Evolutionary conservation across 2,888 invertebrate genomes (phyloP).

Genomic region (Tetrapedia diversipes): DNA sequence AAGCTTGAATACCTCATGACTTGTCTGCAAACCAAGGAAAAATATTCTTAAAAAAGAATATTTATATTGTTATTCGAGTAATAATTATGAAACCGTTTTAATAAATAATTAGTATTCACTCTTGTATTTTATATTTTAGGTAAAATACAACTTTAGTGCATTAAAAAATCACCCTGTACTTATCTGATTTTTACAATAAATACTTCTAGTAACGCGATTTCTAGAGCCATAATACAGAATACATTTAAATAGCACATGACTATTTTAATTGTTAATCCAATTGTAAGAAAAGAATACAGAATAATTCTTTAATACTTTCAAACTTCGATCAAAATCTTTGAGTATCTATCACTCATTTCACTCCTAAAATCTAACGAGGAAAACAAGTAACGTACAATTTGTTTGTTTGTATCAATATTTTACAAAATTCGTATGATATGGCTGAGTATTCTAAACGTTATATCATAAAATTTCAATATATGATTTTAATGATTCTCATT

Average conservation of each 20-base stretch:
- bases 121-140: neutral
- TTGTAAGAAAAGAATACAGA: neutral
- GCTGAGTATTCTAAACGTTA: constrained; percentile 19
- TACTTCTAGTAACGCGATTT: constrained; percentile 19
- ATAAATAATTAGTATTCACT: constrained; percentile 38
- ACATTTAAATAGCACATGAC: neutral
- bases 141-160: constrained; percentile 2
- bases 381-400: constrained; percentile 28
- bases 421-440: constrained; percentile 36
- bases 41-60: constrained; percentile 8
- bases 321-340: neutral
- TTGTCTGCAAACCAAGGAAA: neutral
- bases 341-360: neutral
- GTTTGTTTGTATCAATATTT: constrained; percentile 11
- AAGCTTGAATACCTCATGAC: neutral
- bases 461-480: constrained; percentile 12
- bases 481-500: neutral
- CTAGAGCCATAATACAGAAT: neutral
- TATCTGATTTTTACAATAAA: constrained; percentile 26
- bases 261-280: neutral
- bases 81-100: constrained; percentile 4
- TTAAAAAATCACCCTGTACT: constrained; percentile 6
- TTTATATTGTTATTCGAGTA: neutral
- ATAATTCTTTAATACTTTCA: constrained; percentile 1
- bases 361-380: constrained; percentile 16